Conservation (phyloP, 2,797 vertebrate genomes). For the Champsocephalus esox region DNA sequence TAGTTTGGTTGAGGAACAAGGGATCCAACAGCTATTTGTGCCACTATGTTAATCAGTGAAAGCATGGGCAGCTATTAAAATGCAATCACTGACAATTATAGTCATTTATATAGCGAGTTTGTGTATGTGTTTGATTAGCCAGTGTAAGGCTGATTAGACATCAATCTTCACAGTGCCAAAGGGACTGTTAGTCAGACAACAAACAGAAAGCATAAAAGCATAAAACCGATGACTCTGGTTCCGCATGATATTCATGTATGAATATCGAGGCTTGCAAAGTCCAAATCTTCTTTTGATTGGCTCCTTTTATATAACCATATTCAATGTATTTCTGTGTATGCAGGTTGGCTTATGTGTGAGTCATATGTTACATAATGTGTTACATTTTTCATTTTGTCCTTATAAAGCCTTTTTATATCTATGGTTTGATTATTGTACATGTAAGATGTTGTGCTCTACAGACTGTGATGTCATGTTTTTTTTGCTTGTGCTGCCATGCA, state of each 20-base stretch:
- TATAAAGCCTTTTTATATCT: not conserved
- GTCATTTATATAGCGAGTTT: not conserved
- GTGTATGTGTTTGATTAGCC: slow-evolving; percentile 45
- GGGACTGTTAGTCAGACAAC: slow-evolving; percentile 47
- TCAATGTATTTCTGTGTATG: not conserved
- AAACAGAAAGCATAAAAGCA: slow-evolving; percentile 15
- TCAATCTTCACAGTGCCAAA: slow-evolving; percentile 47
- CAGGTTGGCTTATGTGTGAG: not conserved
- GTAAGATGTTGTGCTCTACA: not conserved
- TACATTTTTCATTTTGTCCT: no score
- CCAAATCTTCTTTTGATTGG: not conserved
- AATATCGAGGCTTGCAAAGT: not conserved
- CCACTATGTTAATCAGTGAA: slow-evolving; percentile 51
- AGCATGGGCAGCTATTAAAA: slow-evolving; percentile 53
- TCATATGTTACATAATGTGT: not conserved
- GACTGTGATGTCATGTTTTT: not conserved
- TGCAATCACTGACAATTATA: slow-evolving; percentile 60
- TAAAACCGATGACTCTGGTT: not conserved
- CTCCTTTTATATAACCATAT: not conserved
- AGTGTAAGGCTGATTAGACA: slow-evolving; percentile 54
- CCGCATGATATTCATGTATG: not conserved
- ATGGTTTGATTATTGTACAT: no score
- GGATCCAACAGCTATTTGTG: slow-evolving; percentile 40
- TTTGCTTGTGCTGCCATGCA: not conserved
- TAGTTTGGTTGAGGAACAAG: slow-evolving; percentile 24